Evolutionary conservation across 2,888 invertebrate species (phyloP), one percentile per base, ranked within the genome.

Genomic region (Dolichopus griseipennis): DNA sequence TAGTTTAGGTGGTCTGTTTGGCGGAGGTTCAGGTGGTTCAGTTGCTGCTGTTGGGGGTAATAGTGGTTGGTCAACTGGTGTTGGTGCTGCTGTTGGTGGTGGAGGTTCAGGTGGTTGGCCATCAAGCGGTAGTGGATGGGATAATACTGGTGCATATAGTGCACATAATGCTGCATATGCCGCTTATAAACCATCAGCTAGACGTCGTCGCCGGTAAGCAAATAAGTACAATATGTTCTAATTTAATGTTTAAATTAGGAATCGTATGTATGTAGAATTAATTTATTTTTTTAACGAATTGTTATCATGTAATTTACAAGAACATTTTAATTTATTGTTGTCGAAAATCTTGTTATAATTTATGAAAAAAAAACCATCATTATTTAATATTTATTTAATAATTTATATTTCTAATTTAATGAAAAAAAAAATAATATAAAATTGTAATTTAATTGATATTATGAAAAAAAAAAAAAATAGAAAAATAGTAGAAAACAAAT

Each of bases 91-190:
- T 18, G 68, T 69, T 61, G 72, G 78, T 61, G 72, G 27, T 27
- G 27, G 73, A 66, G 68, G 71, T 68, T 71, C 70, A 15, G 69
- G 72, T 67, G 74, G 74, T 68, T 75, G 73, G 68, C 72, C 75
- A 65, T 61, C 65, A 61, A 66, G 71, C 67, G 73, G 70, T 71
- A 75, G 76, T 62, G 81, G 82, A 72, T 82, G 82, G 78, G 81
- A 81, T 68, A 73, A 79, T 41, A 80, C 83, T 70, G 84, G 84
- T 41, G 81, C 84, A 70, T 83, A 84, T 77, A 83, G 83, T 72
- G 79, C 83, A 68, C 83, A 83, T 64, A 82, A 83, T 68, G 84
- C 83, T 66, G 85, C 85, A 69, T 85, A 84, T 77, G 78, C 79
- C 70, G 84, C 81, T 71, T 84, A 84, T 76, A 81, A 81, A 72